Evolutionary conservation across 23 tunicate genomes (phyloP), one percentile per base, ranked within the genome.

Genomic region (Corella eumyota): DNA sequence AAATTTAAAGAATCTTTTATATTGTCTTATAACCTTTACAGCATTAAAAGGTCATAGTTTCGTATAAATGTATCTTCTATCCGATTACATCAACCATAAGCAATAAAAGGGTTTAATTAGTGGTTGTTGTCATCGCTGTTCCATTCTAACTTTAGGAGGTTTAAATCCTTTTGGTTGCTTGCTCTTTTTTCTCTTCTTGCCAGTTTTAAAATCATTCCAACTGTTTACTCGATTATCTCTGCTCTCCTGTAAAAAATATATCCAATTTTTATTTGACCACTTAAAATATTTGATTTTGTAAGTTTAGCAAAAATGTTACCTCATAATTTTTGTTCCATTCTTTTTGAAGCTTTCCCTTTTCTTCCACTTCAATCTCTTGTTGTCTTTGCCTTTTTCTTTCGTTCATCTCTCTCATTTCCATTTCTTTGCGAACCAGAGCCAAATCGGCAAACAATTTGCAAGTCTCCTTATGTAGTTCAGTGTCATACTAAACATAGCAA

Each of bases 261-360:
- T n/a, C n/a, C n/a, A n/a, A n/a, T n/a, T 55, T 55, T 44, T 44
- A 44, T 11, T 44, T 44, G 15, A 11, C 48, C 49, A 44, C 17
- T 44, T 44, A 11, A 17, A 11, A 11, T 44, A 44, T 13, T 11
- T 17, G 49, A 11, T 44, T 44, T 19, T 54, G 60, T n/a, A n/a
- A n/a, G n/a, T n/a, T n/a, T n/a, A n/a, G n/a, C 47, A 30, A 7
- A 2, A 55, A 4, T n/a, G 11, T n/a, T 40, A 78, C 86, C 69
- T 88, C 96, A 50, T 62, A 88, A 61, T 88, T 88, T 68, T 88
- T 88, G 58, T 88, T 77, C 98, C 98, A 92, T 72, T 83, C 98
- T 50, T 83, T 83, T 52, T 92, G 88, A 45, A 64, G 45, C 48
- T 83, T 77, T 29, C 34, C 61, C 62, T 76, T 77, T 46, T 76